Base-by-base conservation (phyloP, 2,797 vertebrate genomes). In the Acrossocheilus fasciatus region DNA sequence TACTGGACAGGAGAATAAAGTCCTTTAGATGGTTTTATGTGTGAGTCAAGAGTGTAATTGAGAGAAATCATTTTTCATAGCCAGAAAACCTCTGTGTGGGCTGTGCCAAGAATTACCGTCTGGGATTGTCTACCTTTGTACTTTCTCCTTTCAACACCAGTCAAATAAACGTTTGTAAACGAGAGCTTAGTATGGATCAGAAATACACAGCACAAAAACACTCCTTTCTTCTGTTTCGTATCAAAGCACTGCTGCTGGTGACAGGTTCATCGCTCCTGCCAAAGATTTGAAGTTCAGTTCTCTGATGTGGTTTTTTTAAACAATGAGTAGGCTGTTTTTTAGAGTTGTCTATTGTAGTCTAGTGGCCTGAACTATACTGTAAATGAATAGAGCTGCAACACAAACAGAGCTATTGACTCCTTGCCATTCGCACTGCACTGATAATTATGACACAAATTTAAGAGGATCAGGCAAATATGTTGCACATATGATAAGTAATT, bases 121-220 rank as follows among this genome's bases (percentile, higher is more conserved):
- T 39, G 26, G 59, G 45, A 50, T 41, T 59, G 30, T 62, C 77
- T 75, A 54, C 59, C 43, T 88, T 66, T 86, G 39, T 73, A 41
- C 36, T 87, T 75, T 80, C 47, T 68, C 59, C 30, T 86, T 85
- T 47, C 57, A 74, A 26, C 64, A 47, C 34, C 57, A 70, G 77
- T 87, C 76, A 64, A 52, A 80, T 62, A 77, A 84, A 20, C 8
- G n/a, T 50, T 66, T 72, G 23, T 62, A 76, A 82, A 68, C 1
- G 6, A 45, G 47, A 66, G 57, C 18, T 62, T 45, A 50, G 57
- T 64, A 23, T 47, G 30, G 23, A 43, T 74, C 54, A 75, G 26
- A 66, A 66, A 50, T 18, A 50, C 23, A 17, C 41, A 17, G 20
- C 82, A 59, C 26, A 52, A 84, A 39, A 36, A 70, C 59, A 43